phyloP scores from a whole-genome alignment of 2,113 vertebrate genomes.

The Fulmarus glacialis region DNA sequence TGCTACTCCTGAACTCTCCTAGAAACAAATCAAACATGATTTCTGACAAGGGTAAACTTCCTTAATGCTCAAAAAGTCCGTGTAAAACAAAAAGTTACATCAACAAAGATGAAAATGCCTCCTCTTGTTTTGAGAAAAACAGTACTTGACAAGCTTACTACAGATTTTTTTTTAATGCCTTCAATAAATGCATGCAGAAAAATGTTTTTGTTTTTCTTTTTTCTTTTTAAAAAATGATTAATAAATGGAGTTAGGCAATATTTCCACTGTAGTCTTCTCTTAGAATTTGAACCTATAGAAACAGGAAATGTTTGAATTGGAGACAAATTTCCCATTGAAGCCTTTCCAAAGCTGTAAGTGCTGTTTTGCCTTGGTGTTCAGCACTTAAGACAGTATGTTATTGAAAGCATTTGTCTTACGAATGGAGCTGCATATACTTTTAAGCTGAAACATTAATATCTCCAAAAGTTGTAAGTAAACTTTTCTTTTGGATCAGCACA shows the following conservation, averaged over 20 bases:
- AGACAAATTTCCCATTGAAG: not conserved
- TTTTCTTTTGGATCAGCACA: conserved; percentile 27
- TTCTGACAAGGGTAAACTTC: conserved; percentile 67
- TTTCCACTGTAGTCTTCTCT: conserved; percentile 33
- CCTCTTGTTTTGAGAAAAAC: conserved; percentile 68
- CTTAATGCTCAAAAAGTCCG: conserved; percentile 45
- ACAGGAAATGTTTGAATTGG: not conserved
- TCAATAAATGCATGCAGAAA: conserved; percentile 64
- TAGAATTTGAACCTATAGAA: conserved; percentile 44
- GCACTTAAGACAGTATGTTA: conserved; percentile 5
- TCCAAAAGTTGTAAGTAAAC: conserved; percentile 15
- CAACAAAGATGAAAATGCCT: conserved; percentile 75
- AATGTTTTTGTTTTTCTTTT: not conserved
- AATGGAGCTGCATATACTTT: not conserved
- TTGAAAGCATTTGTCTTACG: not conserved
- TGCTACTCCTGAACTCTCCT: conserved; percentile 62
- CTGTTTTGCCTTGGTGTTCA: conserved; percentile 33
- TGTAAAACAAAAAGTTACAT: conserved; percentile 59
- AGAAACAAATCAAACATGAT: conserved; percentile 64
- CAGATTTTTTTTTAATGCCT: conserved; percentile 38
- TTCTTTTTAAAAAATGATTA: not conserved
- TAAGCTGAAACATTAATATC: conserved; percentile 20
- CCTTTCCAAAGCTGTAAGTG: conserved; percentile 12
- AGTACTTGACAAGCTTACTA: conserved; percentile 47
- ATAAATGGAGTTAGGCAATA: conserved; percentile 2